Conservation (phyloP, 1,140 invertebrate species). For the Cherax destructor region DNA sequence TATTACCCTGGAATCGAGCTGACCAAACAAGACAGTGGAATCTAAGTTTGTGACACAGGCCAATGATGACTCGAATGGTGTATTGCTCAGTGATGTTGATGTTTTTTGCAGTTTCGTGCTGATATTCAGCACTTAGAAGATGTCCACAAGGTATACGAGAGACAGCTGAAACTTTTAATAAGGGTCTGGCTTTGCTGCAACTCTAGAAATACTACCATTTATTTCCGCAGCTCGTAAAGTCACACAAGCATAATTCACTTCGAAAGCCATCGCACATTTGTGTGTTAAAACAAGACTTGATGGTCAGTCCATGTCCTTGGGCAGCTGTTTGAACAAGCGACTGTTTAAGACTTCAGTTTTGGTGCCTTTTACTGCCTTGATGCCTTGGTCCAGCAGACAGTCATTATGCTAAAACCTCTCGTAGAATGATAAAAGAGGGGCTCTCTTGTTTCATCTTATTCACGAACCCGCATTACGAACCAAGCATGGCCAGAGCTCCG, state of each 20-base stretch:
- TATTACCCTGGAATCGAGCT: slow-evolving; percentile 1
- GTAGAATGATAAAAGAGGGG: neutral
- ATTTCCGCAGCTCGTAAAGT: slow-evolving; percentile 20
- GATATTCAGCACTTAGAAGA: slow-evolving; percentile 42
- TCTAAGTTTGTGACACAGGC: slow-evolving; percentile 44
- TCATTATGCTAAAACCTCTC: slow-evolving; percentile 17
- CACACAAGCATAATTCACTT: neutral
- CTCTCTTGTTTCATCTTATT: neutral
- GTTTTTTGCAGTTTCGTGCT: slow-evolving; percentile 41
- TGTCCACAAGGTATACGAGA: slow-evolving; percentile 45
- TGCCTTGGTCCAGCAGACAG: neutral
- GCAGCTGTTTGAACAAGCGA: slow-evolving; percentile 6
- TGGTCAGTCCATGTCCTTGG: slow-evolving; percentile 15
- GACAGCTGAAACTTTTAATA: slow-evolving; percentile 36
- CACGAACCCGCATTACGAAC: slow-evolving; percentile 24
- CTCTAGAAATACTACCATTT: neutral
- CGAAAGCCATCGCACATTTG: slow-evolving; percentile 25
- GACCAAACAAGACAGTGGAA: slow-evolving; percentile 23
- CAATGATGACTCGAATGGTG: slow-evolving; percentile 46
- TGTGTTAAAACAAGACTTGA: slow-evolving; percentile 15
- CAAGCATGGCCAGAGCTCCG: slow-evolving; percentile 14
- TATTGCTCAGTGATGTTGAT: slow-evolving; percentile 28
- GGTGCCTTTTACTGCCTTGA: slow-evolving; percentile 1
- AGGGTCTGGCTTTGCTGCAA: slow-evolving; percentile 41
- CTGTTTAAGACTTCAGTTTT: slow-evolving; percentile 1